These are phyloP conservation scores for Anthopleura sola DNA, from an alignment of 64 coral and sea anemone species.

Conservation along the genomic window DNA sequence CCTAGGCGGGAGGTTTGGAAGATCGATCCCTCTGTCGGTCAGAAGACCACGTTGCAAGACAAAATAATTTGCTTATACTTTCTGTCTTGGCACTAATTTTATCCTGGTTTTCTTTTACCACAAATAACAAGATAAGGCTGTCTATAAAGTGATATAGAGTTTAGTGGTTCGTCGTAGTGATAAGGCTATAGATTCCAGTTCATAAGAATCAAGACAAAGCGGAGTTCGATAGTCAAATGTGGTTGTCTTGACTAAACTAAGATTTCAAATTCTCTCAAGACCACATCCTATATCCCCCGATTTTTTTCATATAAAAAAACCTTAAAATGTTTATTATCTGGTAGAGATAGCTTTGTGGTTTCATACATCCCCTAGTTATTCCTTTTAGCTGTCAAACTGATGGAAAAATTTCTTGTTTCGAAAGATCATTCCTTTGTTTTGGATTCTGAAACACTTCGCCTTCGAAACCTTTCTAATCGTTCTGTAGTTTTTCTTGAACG, in stretches of 20 bases:
- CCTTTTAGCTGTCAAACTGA: neutral
- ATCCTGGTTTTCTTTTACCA: constrained; percentile 2
- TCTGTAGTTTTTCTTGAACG: neutral
- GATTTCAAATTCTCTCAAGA: neutral
- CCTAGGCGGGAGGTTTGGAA: neutral
- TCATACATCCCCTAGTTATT: neutral
- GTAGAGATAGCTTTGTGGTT: neutral
- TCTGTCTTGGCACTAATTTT: constrained; percentile 1
- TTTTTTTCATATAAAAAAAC: neutral
- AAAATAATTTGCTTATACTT: constrained; percentile 4
- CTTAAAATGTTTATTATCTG: neutral
- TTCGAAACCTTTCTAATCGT: neutral
- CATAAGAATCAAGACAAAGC: neutral
- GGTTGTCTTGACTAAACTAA: neutral
- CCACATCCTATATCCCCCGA: neutral
- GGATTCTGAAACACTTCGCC: neutral
- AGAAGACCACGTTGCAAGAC: neutral
- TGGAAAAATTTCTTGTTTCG: neutral
- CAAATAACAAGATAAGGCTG: constrained; percentile 6
- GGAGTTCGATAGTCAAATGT: neutral
- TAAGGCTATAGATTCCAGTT: neutral
- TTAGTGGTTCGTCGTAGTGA: neutral
- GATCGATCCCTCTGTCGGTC: neutral
- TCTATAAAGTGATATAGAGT: constrained; percentile 14
- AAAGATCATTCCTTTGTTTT: neutral